phyloP scores from a whole-genome alignment of 2,797 vertebrate species.

The Cossypha heuglini region DNA sequence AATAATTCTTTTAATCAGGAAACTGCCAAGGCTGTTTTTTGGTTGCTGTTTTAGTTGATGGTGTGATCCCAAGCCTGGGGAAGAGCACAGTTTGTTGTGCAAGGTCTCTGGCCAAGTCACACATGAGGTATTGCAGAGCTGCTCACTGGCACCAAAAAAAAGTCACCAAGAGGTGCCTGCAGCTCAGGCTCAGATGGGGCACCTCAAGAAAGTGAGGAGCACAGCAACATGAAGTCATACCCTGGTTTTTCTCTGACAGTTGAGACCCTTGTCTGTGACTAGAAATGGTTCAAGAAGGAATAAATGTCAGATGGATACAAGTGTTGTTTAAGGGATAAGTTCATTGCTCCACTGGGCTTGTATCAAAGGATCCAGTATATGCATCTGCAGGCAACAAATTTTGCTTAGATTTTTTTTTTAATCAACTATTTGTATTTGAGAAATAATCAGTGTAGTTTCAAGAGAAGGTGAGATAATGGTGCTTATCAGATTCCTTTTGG shows the following conservation, averaged over 20 bases:
- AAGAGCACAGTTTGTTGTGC: not conserved
- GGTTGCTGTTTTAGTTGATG: not conserved
- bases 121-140: rapidly evolving
- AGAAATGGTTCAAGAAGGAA: not conserved
- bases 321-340: not conserved
- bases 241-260: not conserved
- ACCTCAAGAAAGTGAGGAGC: not conserved
- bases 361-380: not conserved
- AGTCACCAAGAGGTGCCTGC: not conserved
- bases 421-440: not conserved
- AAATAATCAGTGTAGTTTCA: not conserved
- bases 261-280: not conserved
- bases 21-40: not conserved
- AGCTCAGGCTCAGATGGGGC: not conserved
- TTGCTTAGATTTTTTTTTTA: not conserved
- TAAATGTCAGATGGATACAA: rapidly evolving
- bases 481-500: slow-evolving; percentile 6
- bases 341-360: not conserved
- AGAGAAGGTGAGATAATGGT: not conserved
- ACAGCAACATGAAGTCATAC: not conserved
- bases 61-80: not conserved
- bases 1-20: not conserved
- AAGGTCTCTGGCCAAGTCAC: not conserved
- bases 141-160: not conserved
- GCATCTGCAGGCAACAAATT: not conserved